These are phyloP conservation scores for Phengaris arion DNA, from an alignment of 2,888 invertebrate genomes.

Conservation along the genomic window DNA sequence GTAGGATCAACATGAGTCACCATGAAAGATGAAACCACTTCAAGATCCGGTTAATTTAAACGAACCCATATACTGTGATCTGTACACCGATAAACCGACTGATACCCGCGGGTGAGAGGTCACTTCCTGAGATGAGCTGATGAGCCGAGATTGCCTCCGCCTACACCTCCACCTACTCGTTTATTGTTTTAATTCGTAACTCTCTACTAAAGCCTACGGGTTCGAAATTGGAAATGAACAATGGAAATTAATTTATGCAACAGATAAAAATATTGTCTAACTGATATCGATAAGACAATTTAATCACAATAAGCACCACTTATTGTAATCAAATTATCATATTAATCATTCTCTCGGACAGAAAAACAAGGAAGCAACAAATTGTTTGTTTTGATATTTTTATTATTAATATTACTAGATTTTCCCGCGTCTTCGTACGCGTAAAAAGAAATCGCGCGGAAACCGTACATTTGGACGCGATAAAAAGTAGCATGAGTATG, in stretches of 20 bases:
- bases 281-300: background rate
- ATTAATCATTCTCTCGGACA: background rate
- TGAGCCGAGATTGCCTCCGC: slow-evolving; percentile 15
- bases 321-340: background rate
- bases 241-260: slow-evolving; percentile 5
- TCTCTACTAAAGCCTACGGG: slow-evolving; percentile 8
- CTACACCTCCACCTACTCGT: slow-evolving; percentile 9
- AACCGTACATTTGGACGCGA: too few species aligned
- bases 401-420: too few species aligned
- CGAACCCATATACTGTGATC: background rate
- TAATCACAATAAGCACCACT: background rate
- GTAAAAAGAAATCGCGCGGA: too few species aligned
- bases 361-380: background rate
- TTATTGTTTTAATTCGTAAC: slow-evolving; percentile 25
- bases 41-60: background rate
- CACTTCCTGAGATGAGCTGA: slow-evolving; percentile 15
- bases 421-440: too few species aligned
- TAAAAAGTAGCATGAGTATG: too few species aligned
- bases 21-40: too few species aligned
- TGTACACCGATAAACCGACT: background rate
- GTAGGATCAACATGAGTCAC: too few species aligned
- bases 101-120: slow-evolving; percentile 18
- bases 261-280: background rate
- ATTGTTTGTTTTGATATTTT: too few species aligned
- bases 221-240: background rate